Evolutionary conservation across 1,140 invertebrate genomes (phyloP).

Genomic region (Apocrypta bakeri): DNA sequence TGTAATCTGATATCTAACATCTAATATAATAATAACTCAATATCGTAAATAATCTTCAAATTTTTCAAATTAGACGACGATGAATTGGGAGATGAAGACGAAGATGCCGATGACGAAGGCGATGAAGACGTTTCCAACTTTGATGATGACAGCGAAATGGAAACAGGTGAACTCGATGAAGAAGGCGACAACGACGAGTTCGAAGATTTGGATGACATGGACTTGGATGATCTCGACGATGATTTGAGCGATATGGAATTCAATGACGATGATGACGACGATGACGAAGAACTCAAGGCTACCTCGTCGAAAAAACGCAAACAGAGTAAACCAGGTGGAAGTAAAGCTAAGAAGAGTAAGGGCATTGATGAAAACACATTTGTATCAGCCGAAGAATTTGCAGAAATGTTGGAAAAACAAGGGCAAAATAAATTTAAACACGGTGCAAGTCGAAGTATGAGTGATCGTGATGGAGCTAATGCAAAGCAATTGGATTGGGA

Average conservation of each 20-base stretch:
- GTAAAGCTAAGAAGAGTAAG: constrained; percentile 48
- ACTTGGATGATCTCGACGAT: constrained; percentile 59
- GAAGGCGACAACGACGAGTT: constrained; percentile 63
- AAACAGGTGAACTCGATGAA: constrained; percentile 56
- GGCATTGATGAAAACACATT: constrained; percentile 72
- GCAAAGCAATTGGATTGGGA: constrained; percentile 82
- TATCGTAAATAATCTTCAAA: not conserved
- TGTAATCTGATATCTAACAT: not conserved
- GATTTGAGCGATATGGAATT: constrained; percentile 61
- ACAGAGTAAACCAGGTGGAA: constrained; percentile 39
- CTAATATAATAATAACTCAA: not conserved
- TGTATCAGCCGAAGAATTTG: constrained; percentile 84
- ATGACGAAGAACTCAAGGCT: constrained; percentile 50
- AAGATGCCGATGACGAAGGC: constrained; percentile 69
- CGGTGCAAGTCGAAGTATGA: constrained; percentile 78
- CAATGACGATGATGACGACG: constrained; percentile 53
- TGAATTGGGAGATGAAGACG: constrained; percentile 63
- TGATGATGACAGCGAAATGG: constrained; percentile 56
- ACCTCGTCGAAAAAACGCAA: constrained; percentile 44
- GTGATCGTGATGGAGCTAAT: constrained; percentile 80
- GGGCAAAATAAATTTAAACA: constrained; percentile 77
- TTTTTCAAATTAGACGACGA: constrained; percentile 45
- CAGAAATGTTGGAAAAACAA: constrained; percentile 81
- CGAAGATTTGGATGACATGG: constrained; percentile 62
- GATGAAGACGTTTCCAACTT: constrained; percentile 48